Percentiles rank a stretch among this genome's conserved stretches.
Evolutionary conservation across 2,888 invertebrate species (phyloP).

Genomic region (Nymphalis c-album): DNA sequence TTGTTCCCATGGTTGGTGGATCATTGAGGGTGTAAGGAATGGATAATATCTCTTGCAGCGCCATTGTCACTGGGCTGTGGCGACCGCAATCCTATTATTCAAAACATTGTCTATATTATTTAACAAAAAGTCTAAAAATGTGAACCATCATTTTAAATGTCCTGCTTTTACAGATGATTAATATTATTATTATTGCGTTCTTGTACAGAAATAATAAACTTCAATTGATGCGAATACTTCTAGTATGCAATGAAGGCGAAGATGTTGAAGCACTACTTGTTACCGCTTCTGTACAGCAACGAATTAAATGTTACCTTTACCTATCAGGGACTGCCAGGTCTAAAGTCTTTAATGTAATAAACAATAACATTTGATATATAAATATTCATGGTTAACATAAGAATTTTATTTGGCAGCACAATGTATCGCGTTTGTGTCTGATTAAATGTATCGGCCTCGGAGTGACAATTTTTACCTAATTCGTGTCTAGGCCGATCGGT

Average conservation of each 20-base stretch:
- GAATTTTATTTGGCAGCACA: background rate
- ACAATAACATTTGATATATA: background rate
- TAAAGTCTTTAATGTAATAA: too few species aligned
- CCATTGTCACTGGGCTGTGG: too few species aligned
- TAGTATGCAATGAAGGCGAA: background rate
- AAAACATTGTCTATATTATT: too few species aligned
- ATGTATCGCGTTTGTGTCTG: background rate
- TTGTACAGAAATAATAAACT: background rate
- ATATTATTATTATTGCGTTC: background rate
- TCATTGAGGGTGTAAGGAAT: too few species aligned
- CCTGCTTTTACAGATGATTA: too few species aligned
- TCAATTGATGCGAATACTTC: background rate
- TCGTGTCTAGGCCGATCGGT: constrained; percentile 39
- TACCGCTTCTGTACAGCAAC: background rate
- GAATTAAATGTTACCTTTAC: background rate
- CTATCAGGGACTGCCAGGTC: too few species aligned
- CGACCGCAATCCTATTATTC: too few species aligned
- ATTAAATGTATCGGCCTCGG: constrained; percentile 28
- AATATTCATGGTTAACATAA: background rate
- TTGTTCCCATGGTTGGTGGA: too few species aligned
- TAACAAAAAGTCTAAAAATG: too few species aligned
- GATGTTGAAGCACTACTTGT: background rate
- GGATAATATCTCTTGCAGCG: too few species aligned
- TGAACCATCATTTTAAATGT: too few species aligned
- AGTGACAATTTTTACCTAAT: constrained; percentile 34